Evolutionary conservation across 1,140 invertebrate species (phyloP), one percentile per base, ranked within the genome.

Genomic region (Colletes gigas): DNA sequence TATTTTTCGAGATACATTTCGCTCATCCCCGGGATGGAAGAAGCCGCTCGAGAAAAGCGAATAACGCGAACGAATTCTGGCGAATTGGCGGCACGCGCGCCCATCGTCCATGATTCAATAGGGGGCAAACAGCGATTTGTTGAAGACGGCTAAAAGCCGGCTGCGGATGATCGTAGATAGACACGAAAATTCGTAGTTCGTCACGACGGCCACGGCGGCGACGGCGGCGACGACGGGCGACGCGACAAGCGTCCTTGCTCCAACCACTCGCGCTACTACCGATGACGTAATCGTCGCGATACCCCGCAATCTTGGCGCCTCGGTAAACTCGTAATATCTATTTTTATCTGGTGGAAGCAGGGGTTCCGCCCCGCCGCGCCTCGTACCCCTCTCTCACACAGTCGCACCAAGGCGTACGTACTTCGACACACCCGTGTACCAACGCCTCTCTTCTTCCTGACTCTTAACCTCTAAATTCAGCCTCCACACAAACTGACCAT

Each of bases 321-420:
- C 88, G 89, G 89, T 91, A 91, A 91, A 90, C 91, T 92, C 90
- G 91, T 92, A 92, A 92, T 92, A 91, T 92, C 91, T 92, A 92
- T 92, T 92, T 92, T 92, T 92, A 92, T 92, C 91, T 89, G 83
- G 88, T 90, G 88, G 89, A 90, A 90, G 87, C 82, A 86, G 72
- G 81, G 69, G 83, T 69, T 68, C 80, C 81, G 83, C 82, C 82
- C 79, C 78, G 72, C 54, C 71, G 78, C 76, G 75, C 68, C 66
- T 66, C 75, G 57, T 62, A 15, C n/a, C 69, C 55, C 41, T 57
- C 73, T 19, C 62, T 7, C 15, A 41, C 54, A 62, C 66, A 70
- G 30, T 55, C n/a, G 17, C 30, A 41, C 15, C 59, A 63, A 17
- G 7, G 41, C 17, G 55, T 14, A 72, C 76, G 52, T 67, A 72